Conservation (phyloP, 64 coral and sea anemone genomes). For the Pocillopora verrucosa region DNA sequence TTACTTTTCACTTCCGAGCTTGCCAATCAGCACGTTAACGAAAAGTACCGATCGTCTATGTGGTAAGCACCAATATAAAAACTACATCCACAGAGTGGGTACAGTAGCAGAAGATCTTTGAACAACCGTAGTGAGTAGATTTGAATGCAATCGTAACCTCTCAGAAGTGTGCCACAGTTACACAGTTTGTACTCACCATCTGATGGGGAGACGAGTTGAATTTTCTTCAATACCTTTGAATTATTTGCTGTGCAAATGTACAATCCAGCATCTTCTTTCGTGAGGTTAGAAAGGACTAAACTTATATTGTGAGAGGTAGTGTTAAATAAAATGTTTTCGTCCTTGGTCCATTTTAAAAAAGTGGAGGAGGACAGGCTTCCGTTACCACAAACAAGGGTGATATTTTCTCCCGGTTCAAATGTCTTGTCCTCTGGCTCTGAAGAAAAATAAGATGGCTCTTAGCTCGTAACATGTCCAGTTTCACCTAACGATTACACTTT, state of each 20-base stretch:
- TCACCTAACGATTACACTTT: no score
- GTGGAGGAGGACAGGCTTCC: neutral
- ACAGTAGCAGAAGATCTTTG: no score
- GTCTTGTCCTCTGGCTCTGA: neutral
- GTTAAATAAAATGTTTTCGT: neutral
- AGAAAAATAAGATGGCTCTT: neutral
- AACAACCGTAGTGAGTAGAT: no score
- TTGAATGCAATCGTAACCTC: no score
- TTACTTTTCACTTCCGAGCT: no score
- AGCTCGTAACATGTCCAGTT: no score
- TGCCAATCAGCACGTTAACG: no score
- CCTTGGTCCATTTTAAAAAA: neutral
- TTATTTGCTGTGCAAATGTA: slow-evolving; percentile 13
- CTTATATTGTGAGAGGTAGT: neutral
- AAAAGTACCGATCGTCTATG: no score
- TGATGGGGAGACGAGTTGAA: neutral
- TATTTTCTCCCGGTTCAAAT: neutral
- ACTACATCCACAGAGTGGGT: no score
- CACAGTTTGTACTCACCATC: neutral
- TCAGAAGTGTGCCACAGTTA: no score
- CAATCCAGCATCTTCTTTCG: neutral
- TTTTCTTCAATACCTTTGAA: neutral
- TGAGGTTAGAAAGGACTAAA: neutral
- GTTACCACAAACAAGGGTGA: slow-evolving; percentile 16
- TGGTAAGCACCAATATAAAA: no score